phyloP scores from a whole-genome alignment of 2,797 vertebrate genomes.

The Lithobates pipiens region DNA sequence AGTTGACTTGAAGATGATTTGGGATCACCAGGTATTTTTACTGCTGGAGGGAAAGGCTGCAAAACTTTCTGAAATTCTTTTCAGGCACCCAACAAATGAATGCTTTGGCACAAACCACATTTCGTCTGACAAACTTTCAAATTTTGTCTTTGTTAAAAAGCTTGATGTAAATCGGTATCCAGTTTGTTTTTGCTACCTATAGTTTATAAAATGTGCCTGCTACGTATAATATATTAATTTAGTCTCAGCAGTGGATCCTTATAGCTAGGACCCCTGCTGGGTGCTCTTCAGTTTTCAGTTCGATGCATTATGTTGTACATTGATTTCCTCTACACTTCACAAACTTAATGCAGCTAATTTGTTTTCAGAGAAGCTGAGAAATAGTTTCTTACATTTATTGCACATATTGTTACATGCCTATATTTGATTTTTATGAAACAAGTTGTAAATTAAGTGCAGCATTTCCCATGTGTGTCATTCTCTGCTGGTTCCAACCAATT shows the following conservation, averaged over 20 bases:
- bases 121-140: background rate
- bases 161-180: background rate
- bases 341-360: background rate
- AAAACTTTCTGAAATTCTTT: too few relatives aligned
- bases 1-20: too few relatives aligned
- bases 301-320: background rate
- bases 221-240: background rate
- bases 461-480: conserved; percentile 31
- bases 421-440: background rate
- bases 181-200: background rate
- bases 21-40: too few relatives aligned
- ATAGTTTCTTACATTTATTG: background rate
- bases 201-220: background rate
- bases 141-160: background rate
- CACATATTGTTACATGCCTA: background rate
- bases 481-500: conserved; percentile 16
- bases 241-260: background rate
- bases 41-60: too few relatives aligned
- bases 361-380: background rate
- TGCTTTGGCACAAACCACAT: background rate
- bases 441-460: conserved; percentile 15
- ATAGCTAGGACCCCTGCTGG: background rate
- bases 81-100: background rate
- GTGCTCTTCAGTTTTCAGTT: background rate
- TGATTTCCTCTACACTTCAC: background rate